phyloP scores from a whole-genome alignment of 2,888 invertebrate species.

The Chymomyza caudatula region DNA sequence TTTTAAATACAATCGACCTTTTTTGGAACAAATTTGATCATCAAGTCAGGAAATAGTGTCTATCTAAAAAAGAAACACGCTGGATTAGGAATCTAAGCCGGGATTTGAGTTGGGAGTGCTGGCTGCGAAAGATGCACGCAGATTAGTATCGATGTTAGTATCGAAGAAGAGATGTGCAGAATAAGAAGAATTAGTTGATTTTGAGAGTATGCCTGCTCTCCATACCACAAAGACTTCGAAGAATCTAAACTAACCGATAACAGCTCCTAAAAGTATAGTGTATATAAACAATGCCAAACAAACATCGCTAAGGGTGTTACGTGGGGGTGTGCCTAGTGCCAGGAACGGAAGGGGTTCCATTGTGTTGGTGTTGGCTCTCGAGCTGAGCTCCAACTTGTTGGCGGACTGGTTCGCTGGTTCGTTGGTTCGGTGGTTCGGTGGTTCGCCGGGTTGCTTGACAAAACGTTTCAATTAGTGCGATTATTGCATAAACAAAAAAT shows the following conservation, averaged over 20 bases:
- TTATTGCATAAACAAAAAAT: slow-evolving; percentile 29
- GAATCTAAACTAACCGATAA: background rate
- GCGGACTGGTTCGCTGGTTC: no score
- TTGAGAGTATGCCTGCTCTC: no score
- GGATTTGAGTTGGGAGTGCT: no score
- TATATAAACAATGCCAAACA: background rate
- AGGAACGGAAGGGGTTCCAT: background rate
- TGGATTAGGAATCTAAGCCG: no score
- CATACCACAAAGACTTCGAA: background rate
- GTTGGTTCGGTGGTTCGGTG: background rate
- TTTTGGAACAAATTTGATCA: no score
- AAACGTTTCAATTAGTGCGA: slow-evolving; percentile 34
- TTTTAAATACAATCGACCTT: no score
- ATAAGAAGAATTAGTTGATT: no score
- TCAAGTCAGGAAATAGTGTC: no score
- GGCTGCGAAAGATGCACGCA: no score
- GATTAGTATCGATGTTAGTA: no score
- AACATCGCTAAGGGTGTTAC: background rate
- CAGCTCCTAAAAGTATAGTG: background rate
- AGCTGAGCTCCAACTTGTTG: slow-evolving; percentile 4
- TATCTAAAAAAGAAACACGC: no score
- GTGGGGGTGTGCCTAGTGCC: background rate
- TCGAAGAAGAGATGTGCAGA: no score
- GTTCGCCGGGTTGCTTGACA: slow-evolving; percentile 1
- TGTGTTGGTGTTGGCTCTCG: background rate